Percentiles rank a stretch among this genome's conserved stretches.
phyloP scores from a whole-genome alignment of 2,113 vertebrate genomes.

The Nycticebus coucang region DNA sequence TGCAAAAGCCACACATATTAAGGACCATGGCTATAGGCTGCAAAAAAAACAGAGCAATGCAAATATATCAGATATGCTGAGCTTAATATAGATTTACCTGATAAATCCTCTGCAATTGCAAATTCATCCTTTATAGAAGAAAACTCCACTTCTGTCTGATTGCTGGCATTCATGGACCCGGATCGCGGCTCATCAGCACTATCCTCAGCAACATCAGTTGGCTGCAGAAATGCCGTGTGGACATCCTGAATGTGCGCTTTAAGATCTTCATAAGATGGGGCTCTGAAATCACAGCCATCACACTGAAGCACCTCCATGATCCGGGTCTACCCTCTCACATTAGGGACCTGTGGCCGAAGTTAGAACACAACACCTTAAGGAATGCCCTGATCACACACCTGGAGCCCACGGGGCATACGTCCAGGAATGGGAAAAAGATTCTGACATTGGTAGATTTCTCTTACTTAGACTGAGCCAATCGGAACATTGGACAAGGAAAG shows the following conservation, averaged over 20 bases:
- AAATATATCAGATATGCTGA: not conserved
- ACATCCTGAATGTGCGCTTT: conserved; percentile 99
- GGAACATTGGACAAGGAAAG: conserved; percentile 39
- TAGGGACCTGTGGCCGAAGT: conserved; percentile 89
- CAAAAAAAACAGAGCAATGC: conserved; percentile 13
- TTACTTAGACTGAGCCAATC: not conserved
- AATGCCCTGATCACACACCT: not conserved
- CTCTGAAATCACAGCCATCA: conserved; percentile 98
- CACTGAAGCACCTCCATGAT: conserved; percentile 99
- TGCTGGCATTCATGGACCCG: conserved; percentile 88
- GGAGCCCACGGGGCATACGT: not conserved
- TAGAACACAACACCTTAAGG: not conserved
- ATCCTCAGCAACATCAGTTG: conserved; percentile 93
- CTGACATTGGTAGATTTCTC: not conserved
- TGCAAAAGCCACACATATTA: not conserved
- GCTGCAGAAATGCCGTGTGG: conserved; percentile 97
- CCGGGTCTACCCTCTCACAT: conserved; percentile 91
- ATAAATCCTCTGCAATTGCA: conserved; percentile 89
- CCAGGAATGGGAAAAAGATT: not conserved
- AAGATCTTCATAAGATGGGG: conserved; percentile 96
- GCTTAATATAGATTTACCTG: conserved; percentile 86
- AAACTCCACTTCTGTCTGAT: conserved; percentile 92
- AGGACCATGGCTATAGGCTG: not conserved
- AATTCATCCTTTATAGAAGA: conserved; percentile 92
- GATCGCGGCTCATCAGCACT: conserved; percentile 84